Evolutionary conservation across 2,888 invertebrate genomes (phyloP), one percentile per base, ranked within the genome.

Genomic region (Lasioglossum pauxillum): DNA sequence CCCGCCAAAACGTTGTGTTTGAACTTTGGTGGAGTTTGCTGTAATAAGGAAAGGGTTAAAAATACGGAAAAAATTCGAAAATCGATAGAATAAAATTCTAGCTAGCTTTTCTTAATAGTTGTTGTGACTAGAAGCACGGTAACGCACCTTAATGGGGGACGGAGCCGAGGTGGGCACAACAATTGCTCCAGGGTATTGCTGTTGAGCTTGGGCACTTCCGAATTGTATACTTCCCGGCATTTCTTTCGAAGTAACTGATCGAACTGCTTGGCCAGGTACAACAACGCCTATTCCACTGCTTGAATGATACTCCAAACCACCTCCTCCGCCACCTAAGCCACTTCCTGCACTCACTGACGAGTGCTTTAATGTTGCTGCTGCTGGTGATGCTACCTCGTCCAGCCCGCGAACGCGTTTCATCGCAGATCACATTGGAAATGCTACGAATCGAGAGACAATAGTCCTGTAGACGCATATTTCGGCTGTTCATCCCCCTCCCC

Each of bases 341-440:
- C 95, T 93, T 91, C 95, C 94, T 64, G 95, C 93, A 90, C 93
- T 94, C 90, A 93, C 89, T 92, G 91, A 95, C 94, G 95, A 96
- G 95, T 94, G 96, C 95, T 84, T 96, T 91, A 96, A 93, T 95
- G 96, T 96, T 71, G 96, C 94, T 80, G 96, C 95, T 82, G 95
- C 94, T 92, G 94, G 93, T 92, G 95, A 94, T 93, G 93, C 89
- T 94, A 95, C 93, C 90, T 95, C 95, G 92, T 95, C 95, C 94
- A 94, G 94, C 94, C 95, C 95, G 82, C 95, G 95, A 94, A 94
- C 95, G 94, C 96, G 96, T 96, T 97, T 96, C 96, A 96, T 96
- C 96, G 96, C 96, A 96, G 96, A 96, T 96, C 95, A 96, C 96
- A 96, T 96, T 95, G 95, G 96, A 95, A 95, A 95, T 95, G 95